Evolutionary conservation across 2,888 invertebrate species (phyloP).

Genomic region (Schizotus pectinicornis): DNA sequence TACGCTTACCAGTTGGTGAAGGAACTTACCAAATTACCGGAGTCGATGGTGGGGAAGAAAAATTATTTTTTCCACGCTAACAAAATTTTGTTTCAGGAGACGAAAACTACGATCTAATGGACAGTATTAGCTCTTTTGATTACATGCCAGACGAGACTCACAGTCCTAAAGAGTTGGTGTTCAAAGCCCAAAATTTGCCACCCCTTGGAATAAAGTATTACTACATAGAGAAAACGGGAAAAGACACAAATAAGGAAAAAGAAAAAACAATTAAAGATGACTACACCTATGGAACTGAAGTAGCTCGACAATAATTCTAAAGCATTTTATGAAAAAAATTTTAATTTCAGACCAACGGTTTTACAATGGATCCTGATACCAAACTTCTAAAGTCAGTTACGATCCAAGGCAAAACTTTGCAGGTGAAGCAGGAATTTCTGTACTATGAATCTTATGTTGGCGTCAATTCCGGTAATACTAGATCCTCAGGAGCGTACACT

Average conservation of each 20-base stretch:
- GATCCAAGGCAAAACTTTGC: constrained; percentile 11
- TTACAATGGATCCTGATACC: constrained; percentile 15
- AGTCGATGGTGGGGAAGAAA: constrained; percentile 3
- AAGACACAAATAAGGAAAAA: constrained; percentile 1
- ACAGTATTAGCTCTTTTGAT: constrained; percentile 7
- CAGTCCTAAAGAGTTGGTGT: constrained; percentile 16
- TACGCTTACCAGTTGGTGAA: constrained; percentile 58
- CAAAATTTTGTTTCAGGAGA: constrained; percentile 12
- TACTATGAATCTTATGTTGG: neutral
- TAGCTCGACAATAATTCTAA: neutral
- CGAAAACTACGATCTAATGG: constrained; percentile 8
- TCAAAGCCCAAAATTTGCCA: constrained; percentile 31
- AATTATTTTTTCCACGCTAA: neutral
- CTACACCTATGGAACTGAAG: constrained; percentile 7
- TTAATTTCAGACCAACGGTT: neutral
- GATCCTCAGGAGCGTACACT: constrained; percentile 26
- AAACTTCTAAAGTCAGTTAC: constrained; percentile 18
- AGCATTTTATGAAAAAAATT: neutral
- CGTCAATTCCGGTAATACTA: neutral
- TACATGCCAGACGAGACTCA: neutral
- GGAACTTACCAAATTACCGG: constrained; percentile 18
- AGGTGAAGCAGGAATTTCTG: constrained; percentile 18
- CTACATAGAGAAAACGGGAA: constrained; percentile 54
- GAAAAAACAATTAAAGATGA: neutral
- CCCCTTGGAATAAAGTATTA: constrained; percentile 71